Evolutionary conservation across 1,140 invertebrate species (phyloP).

Genomic region (Drosophila pseudoananassae): DNA sequence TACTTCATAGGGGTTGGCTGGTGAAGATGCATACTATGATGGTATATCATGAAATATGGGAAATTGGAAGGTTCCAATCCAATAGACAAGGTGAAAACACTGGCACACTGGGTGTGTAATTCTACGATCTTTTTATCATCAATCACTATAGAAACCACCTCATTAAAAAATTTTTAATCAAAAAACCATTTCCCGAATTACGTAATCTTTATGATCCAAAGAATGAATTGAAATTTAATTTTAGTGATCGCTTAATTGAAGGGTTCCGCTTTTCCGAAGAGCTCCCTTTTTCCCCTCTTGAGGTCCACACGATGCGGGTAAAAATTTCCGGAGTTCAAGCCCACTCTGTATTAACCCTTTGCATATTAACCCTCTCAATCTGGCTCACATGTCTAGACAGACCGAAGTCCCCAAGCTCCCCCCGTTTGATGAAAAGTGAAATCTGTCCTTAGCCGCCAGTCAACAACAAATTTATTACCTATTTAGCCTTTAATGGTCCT

Average conservation of each 20-base stretch:
- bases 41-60: neutral
- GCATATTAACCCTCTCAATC: conserved; percentile 34
- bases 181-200: neutral
- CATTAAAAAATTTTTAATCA: neutral
- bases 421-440: conserved; percentile 29
- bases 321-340: conserved; percentile 1
- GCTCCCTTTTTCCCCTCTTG: conserved; percentile 18
- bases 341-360: conserved; percentile 29
- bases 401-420: conserved; percentile 19
- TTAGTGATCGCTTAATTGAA: conserved; percentile 3
- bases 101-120: no score
- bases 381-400: conserved; percentile 62
- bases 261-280: conserved; percentile 5
- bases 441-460: conserved; percentile 73
- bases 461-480: conserved; percentile 79
- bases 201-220: conserved; percentile 1
- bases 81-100: neutral
- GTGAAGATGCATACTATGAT: neutral
- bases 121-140: neutral
- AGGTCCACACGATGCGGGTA: conserved; percentile 29
- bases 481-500: conserved; percentile 77
- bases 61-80: neutral
- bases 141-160: neutral
- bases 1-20: conserved; percentile 23
- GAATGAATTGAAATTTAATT: conserved; percentile 15